phyloP scores from a whole-genome alignment of 1,140 invertebrate species.

The Drosophila ambigua region DNA sequence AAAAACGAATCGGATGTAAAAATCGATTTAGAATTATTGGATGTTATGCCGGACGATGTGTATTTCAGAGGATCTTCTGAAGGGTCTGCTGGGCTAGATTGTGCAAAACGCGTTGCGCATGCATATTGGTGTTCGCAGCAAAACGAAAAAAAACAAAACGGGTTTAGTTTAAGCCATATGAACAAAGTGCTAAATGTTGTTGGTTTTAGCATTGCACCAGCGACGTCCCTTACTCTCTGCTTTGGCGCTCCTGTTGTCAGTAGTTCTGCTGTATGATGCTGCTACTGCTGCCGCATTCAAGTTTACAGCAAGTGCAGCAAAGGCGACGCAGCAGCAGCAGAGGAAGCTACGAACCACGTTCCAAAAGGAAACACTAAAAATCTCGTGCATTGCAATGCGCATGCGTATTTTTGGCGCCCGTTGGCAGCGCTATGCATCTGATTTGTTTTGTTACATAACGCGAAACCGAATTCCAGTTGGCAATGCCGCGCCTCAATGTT shows the following conservation, averaged over 20 bases:
- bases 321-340: too few relatives aligned
- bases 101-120: not conserved
- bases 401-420: slow-evolving; percentile 53
- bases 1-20: too few relatives aligned
- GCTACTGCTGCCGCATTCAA: slow-evolving; percentile 25
- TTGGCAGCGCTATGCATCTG: slow-evolving; percentile 33
- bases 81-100: not conserved
- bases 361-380: slow-evolving; percentile 46
- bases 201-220: slow-evolving; percentile 51
- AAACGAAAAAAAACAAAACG: slow-evolving; percentile 47
- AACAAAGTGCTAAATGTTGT: slow-evolving; percentile 52
- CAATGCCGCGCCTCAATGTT: slow-evolving; percentile 40
- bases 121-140: slow-evolving; percentile 5
- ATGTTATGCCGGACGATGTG: not conserved
- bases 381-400: slow-evolving; percentile 54
- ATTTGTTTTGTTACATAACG: slow-evolving; percentile 56
- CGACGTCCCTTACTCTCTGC: slow-evolving; percentile 36
- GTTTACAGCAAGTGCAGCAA: slow-evolving; percentile 59
- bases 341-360: slow-evolving; percentile 45
- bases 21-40: too few relatives aligned
- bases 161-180: slow-evolving; percentile 54
- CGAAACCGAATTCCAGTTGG: slow-evolving; percentile 34
- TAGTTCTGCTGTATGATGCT: slow-evolving; percentile 35
- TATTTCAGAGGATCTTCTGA: not conserved
- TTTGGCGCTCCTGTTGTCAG: slow-evolving; percentile 28